A percentile compares a stretch with the other conserved stretches of the same genome.
Conservation (phyloP, 2,113 vertebrate species). For the Pholis gunnellus region DNA sequence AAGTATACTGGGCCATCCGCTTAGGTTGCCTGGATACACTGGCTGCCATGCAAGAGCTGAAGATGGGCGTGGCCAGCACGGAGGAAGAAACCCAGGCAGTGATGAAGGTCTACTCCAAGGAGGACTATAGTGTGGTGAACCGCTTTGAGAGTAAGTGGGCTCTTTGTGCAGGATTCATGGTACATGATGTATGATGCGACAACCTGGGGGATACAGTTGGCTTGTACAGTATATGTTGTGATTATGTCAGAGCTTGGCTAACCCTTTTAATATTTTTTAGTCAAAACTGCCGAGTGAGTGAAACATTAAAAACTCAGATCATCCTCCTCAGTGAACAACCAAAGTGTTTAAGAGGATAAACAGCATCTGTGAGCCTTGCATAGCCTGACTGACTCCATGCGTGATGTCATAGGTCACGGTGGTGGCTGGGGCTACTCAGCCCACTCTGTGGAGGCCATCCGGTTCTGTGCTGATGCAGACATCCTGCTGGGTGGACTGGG, state of each 20-base stretch:
- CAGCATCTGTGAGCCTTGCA: neutral
- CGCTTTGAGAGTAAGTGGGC: constrained; percentile 96
- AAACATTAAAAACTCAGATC: neutral
- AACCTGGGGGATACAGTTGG: neutral
- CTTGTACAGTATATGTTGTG: neutral
- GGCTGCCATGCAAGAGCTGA: constrained; percentile 98
- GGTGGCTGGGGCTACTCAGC: constrained; percentile 99
- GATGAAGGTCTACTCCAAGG: constrained; percentile 99
- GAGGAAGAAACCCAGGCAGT: constrained; percentile 99
- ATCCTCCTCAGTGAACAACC: neutral
- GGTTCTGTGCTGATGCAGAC: constrained; percentile 96
- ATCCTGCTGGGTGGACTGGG: constrained; percentile 97
- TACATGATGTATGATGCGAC: neutral
- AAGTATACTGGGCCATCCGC: constrained; percentile 16
- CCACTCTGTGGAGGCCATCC: constrained; percentile 98
- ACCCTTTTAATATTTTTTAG: neutral
- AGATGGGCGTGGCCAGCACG: constrained; percentile 94
- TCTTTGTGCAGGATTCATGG: neutral
- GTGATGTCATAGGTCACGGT: constrained; percentile 91
- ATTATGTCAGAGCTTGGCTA: neutral
- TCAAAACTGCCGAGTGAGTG: neutral
- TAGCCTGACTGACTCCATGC: constrained; percentile 10
- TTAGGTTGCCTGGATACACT: constrained; percentile 97
- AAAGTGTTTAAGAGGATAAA: neutral
- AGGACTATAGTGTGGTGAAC: constrained; percentile 98